Percentiles rank a stretch among this genome's conserved stretches.
Conservation (phyloP, 2,888 invertebrate genomes). For the Myathropa florea region DNA sequence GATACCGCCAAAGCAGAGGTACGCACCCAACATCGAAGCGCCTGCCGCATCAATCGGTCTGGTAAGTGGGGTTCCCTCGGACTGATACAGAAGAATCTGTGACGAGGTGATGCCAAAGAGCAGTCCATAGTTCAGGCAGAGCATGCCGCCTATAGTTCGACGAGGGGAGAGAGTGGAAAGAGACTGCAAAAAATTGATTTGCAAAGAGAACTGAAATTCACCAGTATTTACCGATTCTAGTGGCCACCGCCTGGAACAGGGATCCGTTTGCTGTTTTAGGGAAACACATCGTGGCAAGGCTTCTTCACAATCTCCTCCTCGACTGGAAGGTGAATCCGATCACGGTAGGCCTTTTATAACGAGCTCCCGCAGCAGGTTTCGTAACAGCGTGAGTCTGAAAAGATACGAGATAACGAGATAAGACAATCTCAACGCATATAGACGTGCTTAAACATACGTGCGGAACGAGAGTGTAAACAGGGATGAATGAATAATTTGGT, state of each 20-base stretch:
- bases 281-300: slow-evolving; percentile 39
- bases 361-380: background rate
- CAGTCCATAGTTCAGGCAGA: slow-evolving; percentile 78
- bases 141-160: slow-evolving; percentile 73
- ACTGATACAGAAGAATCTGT: slow-evolving; percentile 75
- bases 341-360: slow-evolving; percentile 40
- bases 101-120: slow-evolving; percentile 78
- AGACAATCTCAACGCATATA: slow-evolving; percentile 12
- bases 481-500: background rate
- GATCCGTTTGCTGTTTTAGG: slow-evolving; percentile 39
- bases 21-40: slow-evolving; percentile 75
- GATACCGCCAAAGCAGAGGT: slow-evolving; percentile 76
- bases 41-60: slow-evolving; percentile 72
- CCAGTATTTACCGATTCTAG: slow-evolving; percentile 53
- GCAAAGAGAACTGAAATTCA: slow-evolving; percentile 6
- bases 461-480: slow-evolving; percentile 18
- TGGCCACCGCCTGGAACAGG: slow-evolving; percentile 47
- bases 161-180: background rate
- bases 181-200: slow-evolving; percentile 39
- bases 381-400: slow-evolving; percentile 76
- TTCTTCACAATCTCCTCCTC: slow-evolving; percentile 11
- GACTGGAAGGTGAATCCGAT: slow-evolving; percentile 33
- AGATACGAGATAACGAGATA: slow-evolving; percentile 61
- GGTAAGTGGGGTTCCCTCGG: slow-evolving; percentile 74
- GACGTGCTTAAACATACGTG: slow-evolving; percentile 53